Evolutionary conservation across 2,797 vertebrate genomes (phyloP).

Genomic region (Rousettus madagascariensis): DNA sequence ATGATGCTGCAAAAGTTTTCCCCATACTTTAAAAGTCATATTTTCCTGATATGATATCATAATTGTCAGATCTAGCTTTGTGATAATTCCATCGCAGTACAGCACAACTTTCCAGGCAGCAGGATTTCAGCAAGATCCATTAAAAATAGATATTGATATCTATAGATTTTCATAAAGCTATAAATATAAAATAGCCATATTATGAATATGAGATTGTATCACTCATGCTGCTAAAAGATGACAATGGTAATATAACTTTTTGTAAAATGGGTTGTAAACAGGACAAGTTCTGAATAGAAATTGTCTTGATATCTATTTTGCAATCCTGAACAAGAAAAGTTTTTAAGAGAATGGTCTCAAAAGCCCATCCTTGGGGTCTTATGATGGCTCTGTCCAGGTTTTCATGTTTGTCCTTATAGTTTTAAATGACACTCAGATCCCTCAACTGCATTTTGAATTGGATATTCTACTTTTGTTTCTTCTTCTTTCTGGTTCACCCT

Average conservation of each 20-base stretch:
- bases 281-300: conserved; percentile 70
- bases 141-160: conserved; percentile 79
- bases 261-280: conserved; percentile 65
- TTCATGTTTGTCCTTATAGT: not conserved
- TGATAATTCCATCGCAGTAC: conserved; percentile 69
- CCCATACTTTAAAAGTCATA: conserved; percentile 57
- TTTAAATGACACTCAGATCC: conserved; percentile 14
- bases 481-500: not conserved
- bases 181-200: conserved; percentile 76
- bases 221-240: conserved; percentile 68
- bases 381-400: not conserved
- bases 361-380: not conserved
- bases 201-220: conserved; percentile 78
- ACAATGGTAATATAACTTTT: conserved; percentile 68
- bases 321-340: conserved; percentile 23
- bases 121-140: conserved; percentile 78
- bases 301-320: conserved; percentile 42
- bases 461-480: not conserved
- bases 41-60: conserved; percentile 76
- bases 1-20: conserved; percentile 64
- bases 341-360: conserved; percentile 9
- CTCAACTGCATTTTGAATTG: not conserved
- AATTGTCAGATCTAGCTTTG: conserved; percentile 75
- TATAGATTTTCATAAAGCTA: conserved; percentile 80
- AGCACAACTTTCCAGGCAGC: conserved; percentile 50